Base-by-base conservation (phyloP, 2,797 vertebrate genomes). In the Echiichthys vipera region DNA sequence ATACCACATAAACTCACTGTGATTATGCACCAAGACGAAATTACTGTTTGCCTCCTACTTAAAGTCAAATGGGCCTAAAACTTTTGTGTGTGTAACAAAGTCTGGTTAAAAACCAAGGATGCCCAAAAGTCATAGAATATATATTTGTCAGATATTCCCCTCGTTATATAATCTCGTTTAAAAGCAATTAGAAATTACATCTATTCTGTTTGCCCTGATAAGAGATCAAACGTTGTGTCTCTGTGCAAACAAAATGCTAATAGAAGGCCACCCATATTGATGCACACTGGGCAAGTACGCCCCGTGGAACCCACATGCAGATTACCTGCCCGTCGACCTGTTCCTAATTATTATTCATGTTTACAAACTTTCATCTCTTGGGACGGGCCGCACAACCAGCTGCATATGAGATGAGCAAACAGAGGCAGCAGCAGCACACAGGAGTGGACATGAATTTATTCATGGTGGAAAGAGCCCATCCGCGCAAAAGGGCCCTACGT, bases 331-430 rank as follows among this genome's bases (percentile, higher is more conserved):
- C 77, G 88, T 89, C 93, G 88, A 92, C 89, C 89, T 88, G 84
- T 51, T 80, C 80, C 88, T 94, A 93, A 95, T 95, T 94, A 94
- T 94, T 95, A 95, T 95, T 95, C 94, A 91, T 95, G 94, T 95
- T 95, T 93, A 95, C 93, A 94, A 92, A 95, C 91, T 93, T 94
- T 87, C 90, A 84, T 94, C 94, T 94, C 93, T 53, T n/a, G 93
- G 94, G 93, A 93, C 9, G 32, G 90, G 77, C 83, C 29, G 43
- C 83, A 58, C 77, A 87, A 84, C 70, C 86, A 54, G 87, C 87
- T 81, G 89, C 92, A 94, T 94, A 76, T 62, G 71, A 85, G 89
- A 94, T 93, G 89, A 92, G 92, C 89, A 90, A 90, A 92, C 91
- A 89, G 85, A 80, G 83, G 81, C 84, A 34, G 77, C 79, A 74